Conservation (phyloP, 92 coral and sea anemone genomes). For the Hydrozoanthus gracilis region DNA sequence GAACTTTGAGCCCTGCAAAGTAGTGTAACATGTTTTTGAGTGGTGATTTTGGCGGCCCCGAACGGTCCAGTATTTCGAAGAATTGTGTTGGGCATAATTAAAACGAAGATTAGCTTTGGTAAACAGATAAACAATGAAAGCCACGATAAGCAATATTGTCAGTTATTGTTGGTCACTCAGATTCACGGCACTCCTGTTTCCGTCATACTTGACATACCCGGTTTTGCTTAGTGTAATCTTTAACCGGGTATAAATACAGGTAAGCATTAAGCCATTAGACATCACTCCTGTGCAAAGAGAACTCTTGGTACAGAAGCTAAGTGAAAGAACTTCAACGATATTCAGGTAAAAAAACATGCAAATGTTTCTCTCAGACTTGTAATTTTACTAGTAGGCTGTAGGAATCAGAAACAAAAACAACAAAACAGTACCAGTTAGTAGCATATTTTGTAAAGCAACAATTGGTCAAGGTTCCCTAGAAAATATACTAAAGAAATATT, state of each 20-base stretch:
- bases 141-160: neutral
- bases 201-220: neutral
- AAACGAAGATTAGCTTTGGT: neutral
- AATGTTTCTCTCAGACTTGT: no score
- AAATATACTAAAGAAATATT: no score
- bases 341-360: neutral
- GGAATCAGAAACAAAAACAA: no score
- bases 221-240: neutral
- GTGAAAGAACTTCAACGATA: neutral
- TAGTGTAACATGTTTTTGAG: no score
- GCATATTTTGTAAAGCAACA: no score
- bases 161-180: neutral
- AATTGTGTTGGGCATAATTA: neutral
- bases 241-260: neutral
- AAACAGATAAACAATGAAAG: neutral
- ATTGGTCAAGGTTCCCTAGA: no score
- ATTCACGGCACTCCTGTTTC: neutral
- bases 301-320: neutral
- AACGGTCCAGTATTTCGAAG: no score
- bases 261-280: neutral
- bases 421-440: no score
- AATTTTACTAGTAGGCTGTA: no score
- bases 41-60: no score
- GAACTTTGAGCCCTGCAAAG: no score
- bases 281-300: neutral